Evolutionary conservation across 1,140 invertebrate species (phyloP).

Genomic region (Palaemon carinicauda): DNA sequence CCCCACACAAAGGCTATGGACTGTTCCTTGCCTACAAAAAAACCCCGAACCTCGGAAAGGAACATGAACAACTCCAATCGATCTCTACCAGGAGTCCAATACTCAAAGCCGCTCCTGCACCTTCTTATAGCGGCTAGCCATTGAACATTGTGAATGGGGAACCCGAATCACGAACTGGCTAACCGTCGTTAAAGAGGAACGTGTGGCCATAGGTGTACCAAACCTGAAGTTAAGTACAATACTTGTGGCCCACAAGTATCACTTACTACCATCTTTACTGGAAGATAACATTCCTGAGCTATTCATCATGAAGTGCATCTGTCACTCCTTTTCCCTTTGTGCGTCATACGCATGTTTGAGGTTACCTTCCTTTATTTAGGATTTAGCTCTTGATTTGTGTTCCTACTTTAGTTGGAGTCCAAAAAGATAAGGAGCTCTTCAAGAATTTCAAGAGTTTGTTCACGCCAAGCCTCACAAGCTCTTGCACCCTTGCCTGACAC

Average conservation of each 20-base stretch:
- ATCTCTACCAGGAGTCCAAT: too few species aligned
- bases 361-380: neutral
- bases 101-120: too few species aligned
- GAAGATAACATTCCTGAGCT: slow-evolving; percentile 16
- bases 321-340: slow-evolving; percentile 50
- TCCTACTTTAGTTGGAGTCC: neutral
- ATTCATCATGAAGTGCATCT: slow-evolving; percentile 53
- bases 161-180: too few species aligned
- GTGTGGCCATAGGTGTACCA: too few species aligned
- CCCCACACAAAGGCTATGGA: too few species aligned
- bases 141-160: too few species aligned
- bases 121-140: too few species aligned
- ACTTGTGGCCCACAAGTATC: slow-evolving; percentile 27
- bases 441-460: slow-evolving; percentile 20
- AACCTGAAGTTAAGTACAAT: too few species aligned
- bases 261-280: slow-evolving; percentile 29
- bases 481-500: neutral
- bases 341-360: neutral
- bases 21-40: too few species aligned
- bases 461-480: neutral
- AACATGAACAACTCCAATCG: too few species aligned
- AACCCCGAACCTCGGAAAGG: too few species aligned
- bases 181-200: too few species aligned
- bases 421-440: neutral
- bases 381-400: neutral